Evolutionary conservation across 2,797 vertebrate species (phyloP).

Genomic region (Cuniculus paca): DNA sequence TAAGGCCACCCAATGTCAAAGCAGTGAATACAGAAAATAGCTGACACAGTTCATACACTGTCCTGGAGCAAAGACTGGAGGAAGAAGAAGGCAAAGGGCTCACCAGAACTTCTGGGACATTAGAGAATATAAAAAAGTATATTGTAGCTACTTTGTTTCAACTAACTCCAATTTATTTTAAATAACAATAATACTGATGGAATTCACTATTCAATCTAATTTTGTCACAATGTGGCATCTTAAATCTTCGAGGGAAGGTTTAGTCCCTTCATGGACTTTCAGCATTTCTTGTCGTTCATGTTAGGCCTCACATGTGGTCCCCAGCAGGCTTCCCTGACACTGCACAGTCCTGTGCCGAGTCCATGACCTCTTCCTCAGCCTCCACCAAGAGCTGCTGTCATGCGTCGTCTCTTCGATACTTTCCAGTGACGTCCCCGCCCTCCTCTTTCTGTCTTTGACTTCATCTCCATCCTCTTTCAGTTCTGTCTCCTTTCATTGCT

Average conservation of each 20-base stretch:
- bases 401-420: constrained; percentile 83
- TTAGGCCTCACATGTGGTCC: constrained; percentile 88
- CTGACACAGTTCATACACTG: background rate
- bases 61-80: too few relatives aligned
- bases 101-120: too few relatives aligned
- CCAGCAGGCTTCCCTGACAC: constrained; percentile 89
- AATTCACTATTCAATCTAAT: background rate
- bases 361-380: constrained; percentile 84
- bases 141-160: background rate
- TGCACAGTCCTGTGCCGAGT: constrained; percentile 90
- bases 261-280: constrained; percentile 91
- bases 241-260: constrained; percentile 90
- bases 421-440: constrained; percentile 87
- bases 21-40: background rate
- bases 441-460: constrained; percentile 82
- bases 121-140: background rate
- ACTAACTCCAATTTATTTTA: background rate
- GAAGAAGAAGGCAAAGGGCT: background rate
- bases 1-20: background rate
- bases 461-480: constrained; percentile 89
- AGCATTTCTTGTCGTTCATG: constrained; percentile 92
- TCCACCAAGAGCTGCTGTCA: constrained; percentile 86
- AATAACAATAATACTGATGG: background rate
- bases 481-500: constrained; percentile 92
- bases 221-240: background rate